Evolutionary conservation across 2,888 invertebrate genomes (phyloP).

Genomic region (Heliconius hortense): DNA sequence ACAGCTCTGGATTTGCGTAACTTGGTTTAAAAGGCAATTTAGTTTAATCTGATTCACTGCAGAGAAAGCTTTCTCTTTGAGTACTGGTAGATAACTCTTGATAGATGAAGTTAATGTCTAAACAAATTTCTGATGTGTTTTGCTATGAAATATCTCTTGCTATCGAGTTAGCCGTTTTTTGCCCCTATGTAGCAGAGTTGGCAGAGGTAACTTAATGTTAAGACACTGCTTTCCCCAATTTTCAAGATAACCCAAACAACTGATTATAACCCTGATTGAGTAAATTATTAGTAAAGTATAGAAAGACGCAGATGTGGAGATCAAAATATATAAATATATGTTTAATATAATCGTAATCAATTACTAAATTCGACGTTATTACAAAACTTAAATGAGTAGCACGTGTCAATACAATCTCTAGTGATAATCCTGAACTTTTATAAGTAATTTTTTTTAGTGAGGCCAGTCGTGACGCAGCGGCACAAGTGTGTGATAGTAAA

Average conservation of each 20-base stretch:
- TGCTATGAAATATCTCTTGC: background rate
- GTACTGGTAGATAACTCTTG: constrained; percentile 9
- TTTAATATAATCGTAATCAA: too few relatives aligned
- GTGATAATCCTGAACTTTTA: too few relatives aligned
- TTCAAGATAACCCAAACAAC: too few relatives aligned
- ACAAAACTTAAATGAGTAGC: too few relatives aligned
- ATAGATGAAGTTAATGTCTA: constrained; percentile 3
- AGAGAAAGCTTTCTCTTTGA: background rate
- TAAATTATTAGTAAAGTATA: background rate
- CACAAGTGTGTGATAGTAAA: too few relatives aligned
- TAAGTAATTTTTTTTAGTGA: too few relatives aligned
- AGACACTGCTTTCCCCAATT: background rate
- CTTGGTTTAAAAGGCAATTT: constrained; percentile 13
- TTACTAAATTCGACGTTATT: too few relatives aligned
- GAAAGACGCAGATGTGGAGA: too few relatives aligned
- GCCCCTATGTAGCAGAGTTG: background rate
- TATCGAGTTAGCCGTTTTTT: background rate
- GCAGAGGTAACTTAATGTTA: background rate
- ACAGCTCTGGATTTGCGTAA: background rate
- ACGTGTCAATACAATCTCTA: too few relatives aligned
- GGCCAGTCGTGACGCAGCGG: too few relatives aligned
- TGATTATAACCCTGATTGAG: background rate
- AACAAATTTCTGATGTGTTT: constrained; percentile 1
- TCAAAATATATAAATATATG: too few relatives aligned
- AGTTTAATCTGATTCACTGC: constrained; percentile 12